Evolutionary conservation across 2,797 vertebrate species (phyloP), one percentile per base, ranked within the genome.

Genomic region (Hybognathus amarus): DNA sequence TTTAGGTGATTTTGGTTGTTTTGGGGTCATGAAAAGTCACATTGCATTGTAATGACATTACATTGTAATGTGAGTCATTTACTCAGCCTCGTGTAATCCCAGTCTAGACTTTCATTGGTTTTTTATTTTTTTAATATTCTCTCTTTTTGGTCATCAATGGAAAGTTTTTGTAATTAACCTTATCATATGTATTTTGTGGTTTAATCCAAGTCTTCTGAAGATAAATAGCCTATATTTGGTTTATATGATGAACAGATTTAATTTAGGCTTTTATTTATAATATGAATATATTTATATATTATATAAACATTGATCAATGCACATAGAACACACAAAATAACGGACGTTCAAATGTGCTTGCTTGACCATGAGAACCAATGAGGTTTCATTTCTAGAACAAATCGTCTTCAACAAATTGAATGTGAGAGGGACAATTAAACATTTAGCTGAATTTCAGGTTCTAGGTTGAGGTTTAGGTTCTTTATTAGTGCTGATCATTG

Each of bases 11-110:
- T 61, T 83, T 59, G 59, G 24, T 15, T 33, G 2, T 59, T n/a
- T 1, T 42, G 6, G 8, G 5, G 12, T 56, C 27, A 73, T 9
- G 36, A 36, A 36, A 36, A 36, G 36, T 36, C 36, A 59, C 8
- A 27, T 76, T 61, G 40, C 54, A 42, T 22, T 75, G 50, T 40
- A 18, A 40, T 75, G 17, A n/a, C n/a, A n/a, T 76, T 61, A 59
- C 54, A 42, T 22, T 75, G 50, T 40, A 18, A 40, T 75, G 17
- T 40, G 22, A 59, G 33, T 70, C 70, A 52, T 52, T 33, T 52
- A 22, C 45, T 33, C 12, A n/a, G 17, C 33, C 12, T 75, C 13
- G 5, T 75, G 52, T 17, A 36, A 5, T 13, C 56, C 22, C 54
- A 24, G 24, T 13, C 7, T 22, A 30, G 24, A 4, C 50, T 24